These are phyloP conservation scores for Macrophya alboannulata DNA, from an alignment of 2,888 invertebrate genomes.

Conservation along the genomic window DNA sequence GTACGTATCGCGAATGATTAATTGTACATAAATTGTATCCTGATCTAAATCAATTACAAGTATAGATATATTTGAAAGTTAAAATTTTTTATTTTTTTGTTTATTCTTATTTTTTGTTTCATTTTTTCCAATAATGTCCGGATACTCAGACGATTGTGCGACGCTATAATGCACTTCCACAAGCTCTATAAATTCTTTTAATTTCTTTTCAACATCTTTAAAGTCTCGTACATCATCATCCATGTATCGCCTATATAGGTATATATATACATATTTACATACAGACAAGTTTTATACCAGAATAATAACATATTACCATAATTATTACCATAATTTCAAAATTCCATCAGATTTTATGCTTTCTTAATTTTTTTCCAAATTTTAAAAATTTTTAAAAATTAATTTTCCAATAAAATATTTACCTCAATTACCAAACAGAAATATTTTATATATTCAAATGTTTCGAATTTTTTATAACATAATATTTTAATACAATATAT, in stretches of 20 bases:
- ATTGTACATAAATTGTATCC: background rate
- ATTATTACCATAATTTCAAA: background rate
- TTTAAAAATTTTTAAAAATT: background rate
- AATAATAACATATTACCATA: too few species aligned
- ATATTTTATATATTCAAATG: too few species aligned
- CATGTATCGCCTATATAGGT: too few species aligned
- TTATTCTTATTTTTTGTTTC: too few species aligned
- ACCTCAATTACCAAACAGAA: too few species aligned
- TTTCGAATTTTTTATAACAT: too few species aligned
- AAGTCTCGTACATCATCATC: background rate
- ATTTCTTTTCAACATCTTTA: background rate
- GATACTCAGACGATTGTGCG: constrained; percentile 62
- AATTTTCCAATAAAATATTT: too few species aligned
- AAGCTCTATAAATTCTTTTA: constrained; percentile 52
- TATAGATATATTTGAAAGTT: background rate
- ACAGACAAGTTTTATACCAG: background rate
- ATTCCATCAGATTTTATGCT: background rate
- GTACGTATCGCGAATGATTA: background rate
- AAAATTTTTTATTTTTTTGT: background rate
- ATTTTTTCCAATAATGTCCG: background rate
- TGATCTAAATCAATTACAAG: background rate
- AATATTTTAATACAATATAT: too few species aligned
- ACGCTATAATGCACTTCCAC: constrained; percentile 64
- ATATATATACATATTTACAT: too few species aligned
- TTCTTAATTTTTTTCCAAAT: background rate